A percentile compares a stretch with the other conserved stretches of the same genome.
Conservation (phyloP, 2,113 vertebrate species). For the Illadopsis cleaveri region DNA sequence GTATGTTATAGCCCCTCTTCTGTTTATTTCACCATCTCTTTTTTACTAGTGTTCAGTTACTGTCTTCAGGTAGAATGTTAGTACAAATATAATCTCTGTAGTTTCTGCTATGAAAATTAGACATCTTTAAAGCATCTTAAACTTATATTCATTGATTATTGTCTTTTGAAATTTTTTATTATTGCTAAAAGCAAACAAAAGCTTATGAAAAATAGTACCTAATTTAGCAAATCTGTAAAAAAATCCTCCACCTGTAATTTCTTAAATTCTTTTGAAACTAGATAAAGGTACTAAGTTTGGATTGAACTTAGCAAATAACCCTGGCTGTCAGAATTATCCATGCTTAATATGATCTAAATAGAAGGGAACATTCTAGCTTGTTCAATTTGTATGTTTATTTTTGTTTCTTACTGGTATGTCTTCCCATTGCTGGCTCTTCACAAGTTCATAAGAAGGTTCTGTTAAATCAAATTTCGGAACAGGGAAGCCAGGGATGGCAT, state of each 20-base stretch:
- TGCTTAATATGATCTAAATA: background rate
- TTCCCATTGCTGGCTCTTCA: conserved; percentile 95
- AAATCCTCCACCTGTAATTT: background rate
- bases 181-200: conserved; percentile 41
- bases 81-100: conserved; percentile 20
- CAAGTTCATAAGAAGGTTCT: conserved; percentile 91
- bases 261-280: background rate
- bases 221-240: conserved; percentile 1
- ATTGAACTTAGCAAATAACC: background rate
- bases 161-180: conserved; percentile 39
- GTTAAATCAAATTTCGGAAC: conserved; percentile 93
- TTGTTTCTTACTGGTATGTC: conserved; percentile 87
- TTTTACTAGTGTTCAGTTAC: conserved; percentile 49
- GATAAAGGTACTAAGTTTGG: background rate
- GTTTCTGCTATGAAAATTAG: conserved; percentile 27
- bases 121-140: conserved; percentile 38
- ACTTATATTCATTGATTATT: conserved; percentile 48
- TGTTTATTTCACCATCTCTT: conserved; percentile 58
- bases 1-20: conserved; percentile 23
- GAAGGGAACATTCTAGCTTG: background rate
- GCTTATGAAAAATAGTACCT: background rate
- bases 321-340: background rate
- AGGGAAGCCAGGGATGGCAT: conserved; percentile 95
- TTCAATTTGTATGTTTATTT: background rate
- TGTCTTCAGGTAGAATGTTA: conserved; percentile 41